These are phyloP conservation scores for Limnephilus rhombicus DNA, from an alignment of 2,888 invertebrate genomes.

Conservation along the genomic window DNA sequence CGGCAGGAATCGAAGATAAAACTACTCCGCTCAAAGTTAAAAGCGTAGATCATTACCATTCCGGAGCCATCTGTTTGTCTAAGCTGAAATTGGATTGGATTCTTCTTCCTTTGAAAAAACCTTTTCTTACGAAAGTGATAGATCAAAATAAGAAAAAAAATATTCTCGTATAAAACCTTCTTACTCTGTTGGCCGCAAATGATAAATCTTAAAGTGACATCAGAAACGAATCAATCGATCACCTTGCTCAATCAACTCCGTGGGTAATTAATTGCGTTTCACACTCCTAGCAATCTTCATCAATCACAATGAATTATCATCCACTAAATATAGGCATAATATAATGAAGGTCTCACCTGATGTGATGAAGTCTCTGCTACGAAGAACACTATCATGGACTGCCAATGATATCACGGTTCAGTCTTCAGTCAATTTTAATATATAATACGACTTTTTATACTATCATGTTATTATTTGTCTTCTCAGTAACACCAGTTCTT, in stretches of 20 bases:
- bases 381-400: constrained; percentile 79
- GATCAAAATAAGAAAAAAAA: not conserved
- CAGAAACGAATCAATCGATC: not conserved
- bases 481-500: not conserved
- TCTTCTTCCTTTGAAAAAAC: not conserved
- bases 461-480: not conserved
- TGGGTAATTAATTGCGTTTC: not conserved
- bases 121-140: not conserved
- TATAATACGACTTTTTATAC: not conserved
- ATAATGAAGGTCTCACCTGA: constrained; percentile 72
- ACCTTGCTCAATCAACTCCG: not conserved
- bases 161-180: not conserved
- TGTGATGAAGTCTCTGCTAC: constrained; percentile 77
- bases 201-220: not conserved
- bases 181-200: not conserved
- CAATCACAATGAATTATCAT: not conserved
- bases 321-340: not conserved
- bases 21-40: not conserved
- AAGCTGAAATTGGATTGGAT: not conserved
- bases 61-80: not conserved
- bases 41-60: not conserved
- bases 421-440: constrained; percentile 68
- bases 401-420: constrained; percentile 74
- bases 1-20: not conserved
- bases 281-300: not conserved